Conservation (phyloP, 35 echinoderm and acorn worm genomes). For the Heliocidaris tuberculata region DNA sequence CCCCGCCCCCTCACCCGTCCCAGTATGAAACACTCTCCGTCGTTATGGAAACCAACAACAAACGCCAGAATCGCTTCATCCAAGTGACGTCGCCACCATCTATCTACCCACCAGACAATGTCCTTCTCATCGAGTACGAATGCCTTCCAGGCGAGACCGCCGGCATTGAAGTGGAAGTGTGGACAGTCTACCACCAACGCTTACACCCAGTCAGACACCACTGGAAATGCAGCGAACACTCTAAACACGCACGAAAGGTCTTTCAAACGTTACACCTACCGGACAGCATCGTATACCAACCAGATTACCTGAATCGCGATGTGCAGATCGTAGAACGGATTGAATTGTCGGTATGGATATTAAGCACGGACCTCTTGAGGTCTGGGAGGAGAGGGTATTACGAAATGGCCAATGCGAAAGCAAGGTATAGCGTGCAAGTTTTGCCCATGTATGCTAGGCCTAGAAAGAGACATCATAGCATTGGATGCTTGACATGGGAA, state of each 20-base stretch:
- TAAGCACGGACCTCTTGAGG: background rate
- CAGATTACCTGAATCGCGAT: background rate
- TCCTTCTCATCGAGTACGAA: conserved; percentile 1
- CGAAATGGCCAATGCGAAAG: conserved; percentile 34
- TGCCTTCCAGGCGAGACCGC: conserved; percentile 1
- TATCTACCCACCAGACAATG: conserved; percentile 37
- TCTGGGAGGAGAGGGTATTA: background rate
- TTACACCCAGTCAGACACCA: background rate
- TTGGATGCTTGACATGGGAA: conserved; percentile 51
- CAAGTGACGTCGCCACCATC: conserved; percentile 27
- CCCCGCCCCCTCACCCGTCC: background rate
- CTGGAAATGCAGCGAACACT: conserved; percentile 19
- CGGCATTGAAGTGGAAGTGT: conserved; percentile 9
- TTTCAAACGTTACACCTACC: conserved; percentile 37
- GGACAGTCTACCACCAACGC: background rate
- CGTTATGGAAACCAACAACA: conserved; percentile 31
- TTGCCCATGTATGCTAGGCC: conserved; percentile 42
- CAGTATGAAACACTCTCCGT: conserved; percentile 30
- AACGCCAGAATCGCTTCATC: conserved; percentile 25
- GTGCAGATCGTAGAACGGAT: background rate
- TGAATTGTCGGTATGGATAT: background rate
- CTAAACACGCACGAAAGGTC: background rate
- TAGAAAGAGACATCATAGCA: conserved; percentile 34
- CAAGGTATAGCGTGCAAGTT: conserved; percentile 3
- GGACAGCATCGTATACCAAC: conserved; percentile 33